Percentiles rank a stretch among this genome's conserved stretches.
Evolutionary conservation across 2,888 invertebrate species (phyloP).

Genomic region (Nasonovia ribisnigri): DNA sequence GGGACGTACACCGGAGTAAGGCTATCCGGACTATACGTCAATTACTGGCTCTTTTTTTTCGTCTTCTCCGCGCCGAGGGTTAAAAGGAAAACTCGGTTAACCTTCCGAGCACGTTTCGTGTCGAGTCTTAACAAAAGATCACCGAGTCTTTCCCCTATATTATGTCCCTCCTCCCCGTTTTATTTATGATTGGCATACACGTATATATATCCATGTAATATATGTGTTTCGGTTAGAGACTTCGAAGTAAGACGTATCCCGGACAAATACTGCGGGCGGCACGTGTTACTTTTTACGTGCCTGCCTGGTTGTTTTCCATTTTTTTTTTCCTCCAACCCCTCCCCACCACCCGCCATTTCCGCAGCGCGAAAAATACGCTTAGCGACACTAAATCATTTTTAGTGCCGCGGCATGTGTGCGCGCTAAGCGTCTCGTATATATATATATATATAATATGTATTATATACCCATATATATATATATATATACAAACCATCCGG

Average conservation of each 20-base stretch:
- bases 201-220: constrained; percentile 45
- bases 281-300: constrained; percentile 56
- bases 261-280: constrained; percentile 47
- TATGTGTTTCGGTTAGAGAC: constrained; percentile 56
- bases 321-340: background rate
- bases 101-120: constrained; percentile 60
- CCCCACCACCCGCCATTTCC: background rate
- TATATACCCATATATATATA: background rate
- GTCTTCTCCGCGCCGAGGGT: background rate
- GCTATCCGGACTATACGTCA: constrained; percentile 58
- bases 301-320: background rate
- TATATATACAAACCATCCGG: background rate
- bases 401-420: constrained; percentile 18
- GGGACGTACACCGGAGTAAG: background rate
- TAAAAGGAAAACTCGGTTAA: constrained; percentile 64
- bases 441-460: background rate
- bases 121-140: constrained; percentile 61
- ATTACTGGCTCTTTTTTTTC: constrained; percentile 39
- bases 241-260: constrained; percentile 55
- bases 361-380: constrained; percentile 17
- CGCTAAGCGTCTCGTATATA: constrained; percentile 27
- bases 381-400: constrained; percentile 59
- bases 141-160: constrained; percentile 39
- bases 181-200: constrained; percentile 60
- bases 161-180: constrained; percentile 14